Evolutionary conservation across 2,888 invertebrate species (phyloP).

Genomic region (Podotricha telesiphe): DNA sequence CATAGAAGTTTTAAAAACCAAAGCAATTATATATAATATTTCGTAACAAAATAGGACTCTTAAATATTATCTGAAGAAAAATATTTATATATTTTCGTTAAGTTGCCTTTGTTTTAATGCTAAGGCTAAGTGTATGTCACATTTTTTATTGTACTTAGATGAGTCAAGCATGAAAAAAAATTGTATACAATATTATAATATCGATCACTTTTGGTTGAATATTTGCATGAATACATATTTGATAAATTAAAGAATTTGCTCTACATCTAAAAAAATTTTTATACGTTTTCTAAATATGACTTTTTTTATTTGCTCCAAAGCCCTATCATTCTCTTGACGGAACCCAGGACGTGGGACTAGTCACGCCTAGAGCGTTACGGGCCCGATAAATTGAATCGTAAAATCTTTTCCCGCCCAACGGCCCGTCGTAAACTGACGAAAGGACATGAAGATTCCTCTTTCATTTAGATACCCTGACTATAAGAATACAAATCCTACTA

Average conservation of each 20-base stretch:
- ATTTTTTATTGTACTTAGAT: background rate
- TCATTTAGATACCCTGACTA: constrained; percentile 27
- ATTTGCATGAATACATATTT: background rate
- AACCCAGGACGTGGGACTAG: constrained; percentile 3
- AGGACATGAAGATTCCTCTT: constrained; percentile 29
- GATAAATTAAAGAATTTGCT: background rate
- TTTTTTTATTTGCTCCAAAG: background rate
- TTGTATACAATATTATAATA: background rate
- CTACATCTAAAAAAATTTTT: too few relatives aligned
- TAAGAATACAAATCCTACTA: constrained; percentile 14
- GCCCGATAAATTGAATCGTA: constrained; percentile 31
- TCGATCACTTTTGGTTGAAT: background rate
- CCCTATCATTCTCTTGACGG: background rate
- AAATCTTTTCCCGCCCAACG: constrained; percentile 29
- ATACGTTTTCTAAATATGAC: too few relatives aligned
- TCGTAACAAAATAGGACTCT: background rate
- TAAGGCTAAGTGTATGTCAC: background rate
- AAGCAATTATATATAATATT: too few relatives aligned
- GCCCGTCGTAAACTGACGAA: constrained; percentile 36
- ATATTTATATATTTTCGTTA: background rate
- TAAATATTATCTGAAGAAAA: background rate
- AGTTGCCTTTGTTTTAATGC: background rate
- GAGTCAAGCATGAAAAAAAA: background rate
- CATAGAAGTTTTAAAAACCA: background rate
- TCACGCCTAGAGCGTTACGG: constrained; percentile 15